A percentile compares a stretch with the other conserved stretches of the same genome.
phyloP scores from a whole-genome alignment of 2,797 vertebrate species.

The Diglossa cyanea region DNA sequence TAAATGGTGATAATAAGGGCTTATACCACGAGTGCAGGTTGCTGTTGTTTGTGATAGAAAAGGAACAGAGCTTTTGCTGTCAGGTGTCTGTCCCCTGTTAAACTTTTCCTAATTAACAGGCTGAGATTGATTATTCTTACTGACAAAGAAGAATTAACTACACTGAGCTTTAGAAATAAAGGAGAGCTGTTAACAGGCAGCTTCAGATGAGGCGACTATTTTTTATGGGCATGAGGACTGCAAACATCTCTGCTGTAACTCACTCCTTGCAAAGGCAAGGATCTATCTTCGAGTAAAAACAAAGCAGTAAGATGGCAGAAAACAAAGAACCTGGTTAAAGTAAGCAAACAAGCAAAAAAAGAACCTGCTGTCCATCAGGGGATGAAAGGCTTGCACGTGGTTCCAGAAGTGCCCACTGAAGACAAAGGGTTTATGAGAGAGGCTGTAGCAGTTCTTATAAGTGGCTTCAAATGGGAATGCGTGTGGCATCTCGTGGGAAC shows the following conservation, averaged over 20 bases:
- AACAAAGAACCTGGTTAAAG: conserved; percentile 28
- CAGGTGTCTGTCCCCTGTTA: neutral
- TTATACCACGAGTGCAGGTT: neutral
- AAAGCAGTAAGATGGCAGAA: neutral
- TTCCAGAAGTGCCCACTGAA: conserved; percentile 2
- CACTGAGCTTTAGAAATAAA: conserved; percentile 62
- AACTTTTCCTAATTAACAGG: conserved; percentile 58
- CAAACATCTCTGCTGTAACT: conserved; percentile 69
- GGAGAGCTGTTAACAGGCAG: conserved; percentile 66
- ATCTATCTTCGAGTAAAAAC: conserved; percentile 21
- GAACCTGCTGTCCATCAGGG: neutral
- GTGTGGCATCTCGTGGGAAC: conserved; percentile 48
- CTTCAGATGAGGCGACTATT: conserved; percentile 49
- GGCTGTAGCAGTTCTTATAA: conserved; percentile 18
- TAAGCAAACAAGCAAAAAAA: conserved; percentile 37
- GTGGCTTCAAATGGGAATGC: conserved; percentile 19
- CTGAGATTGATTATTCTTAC: conserved; percentile 60
- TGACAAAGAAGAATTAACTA: conserved; percentile 66
- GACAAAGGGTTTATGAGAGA: conserved; percentile 11
- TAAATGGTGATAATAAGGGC: neutral
- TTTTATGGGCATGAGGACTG: conserved; percentile 63
- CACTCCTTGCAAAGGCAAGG: conserved; percentile 27
- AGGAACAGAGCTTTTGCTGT: neutral
- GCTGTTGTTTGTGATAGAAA: neutral
- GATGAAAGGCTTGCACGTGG: neutral